Base-by-base conservation (phyloP, 2,797 vertebrate species). In the Hydrophis major region DNA sequence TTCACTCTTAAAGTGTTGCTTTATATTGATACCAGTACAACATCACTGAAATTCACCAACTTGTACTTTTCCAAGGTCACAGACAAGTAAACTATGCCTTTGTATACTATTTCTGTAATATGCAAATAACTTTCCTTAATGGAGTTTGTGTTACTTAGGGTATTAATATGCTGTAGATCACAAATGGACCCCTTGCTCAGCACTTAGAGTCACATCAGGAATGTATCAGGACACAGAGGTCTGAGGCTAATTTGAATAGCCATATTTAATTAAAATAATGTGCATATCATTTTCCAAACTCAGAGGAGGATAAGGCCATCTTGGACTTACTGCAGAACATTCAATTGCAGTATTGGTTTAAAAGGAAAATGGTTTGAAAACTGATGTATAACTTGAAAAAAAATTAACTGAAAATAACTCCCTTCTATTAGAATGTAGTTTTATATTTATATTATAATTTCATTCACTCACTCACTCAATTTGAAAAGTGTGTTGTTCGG, bases 191-290 rank as follows among this genome's bases (percentile, higher is more conserved):
- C 42, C 93, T 89, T 42, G 50, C 57, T 93, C 87, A 89, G 57
- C 57, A 93, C 42, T 50, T 59, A 86, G 90, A 53, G 90, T 91
- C 93, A 89, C 90, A 91, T 91, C 90, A 91, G 87, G 66, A 91
- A 91, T 91, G 90, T 89, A 91, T 91, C 87, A 93, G 60, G 25
- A 89, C 57, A 66, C 25, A 11, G 69, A 93, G 90, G 87, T 91
- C 87, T 93, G 90, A 56, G 90, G 87, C 87, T 93, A 93, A 93
- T 93, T 93, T 93, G 93, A 91, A 93, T 93, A 91, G 92, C 90
- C 47, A 69, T 57, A 78, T 93, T 93, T 93, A 91, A 93, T 93
- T 93, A 93, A 91, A 66, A 53, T 93, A 93, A 93, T 89, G 87
- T 56, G 90, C 57, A 86, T 91, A 83, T 93, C 87, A 91, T 93